Evolutionary conservation across 2,113 vertebrate genomes (phyloP), one percentile per base, ranked within the genome.

Genomic region (Colinus virginianus): DNA sequence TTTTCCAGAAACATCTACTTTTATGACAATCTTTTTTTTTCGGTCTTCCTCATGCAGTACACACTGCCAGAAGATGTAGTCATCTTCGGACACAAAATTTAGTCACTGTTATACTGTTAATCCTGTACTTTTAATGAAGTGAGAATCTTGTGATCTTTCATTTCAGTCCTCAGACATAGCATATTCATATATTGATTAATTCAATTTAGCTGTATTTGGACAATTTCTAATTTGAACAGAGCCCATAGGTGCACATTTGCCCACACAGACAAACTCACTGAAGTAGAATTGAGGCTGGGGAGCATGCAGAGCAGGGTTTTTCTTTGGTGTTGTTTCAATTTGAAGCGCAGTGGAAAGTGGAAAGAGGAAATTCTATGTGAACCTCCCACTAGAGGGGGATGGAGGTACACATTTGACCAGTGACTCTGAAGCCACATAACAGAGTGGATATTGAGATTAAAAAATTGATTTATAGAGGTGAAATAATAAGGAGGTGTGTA

Each of bases 311-410:
- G 68, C 19, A 48, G 17, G 15, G 17, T 11, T 2, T 9, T 45
- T 70, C 25, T 6, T 66, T 84, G 23, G 67, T 38, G 32, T 34
- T 61, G 15, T 23, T 61, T 38, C 26, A 26, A 62, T 40, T 72
- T 34, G 6, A 66, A 61, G 32, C 23, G 7, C 20, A 22, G 11
- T 45, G 49, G 40, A 28, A 90, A 86, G 26, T 1, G 1, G 46
- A 23, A 69, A 46, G n/a, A 92, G 53, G 34, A 55, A 62, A 16
- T 4, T 2, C 34, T 49, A 2, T 74, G 38, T 62, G 55, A 59
- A 79, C 78, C 28, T 92, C 89, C 90, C 96, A 79, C 89, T 89
- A 89, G 94, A 89, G 75, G 91, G 88, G 1, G 10, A 21, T 83
- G 63, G 42, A 79, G 74, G 71, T 75, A 70, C 34, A 45, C 7